Evolutionary conservation across 2,888 invertebrate genomes (phyloP), one percentile per base, ranked within the genome.

Genomic region (Trachelus tabidus): DNA sequence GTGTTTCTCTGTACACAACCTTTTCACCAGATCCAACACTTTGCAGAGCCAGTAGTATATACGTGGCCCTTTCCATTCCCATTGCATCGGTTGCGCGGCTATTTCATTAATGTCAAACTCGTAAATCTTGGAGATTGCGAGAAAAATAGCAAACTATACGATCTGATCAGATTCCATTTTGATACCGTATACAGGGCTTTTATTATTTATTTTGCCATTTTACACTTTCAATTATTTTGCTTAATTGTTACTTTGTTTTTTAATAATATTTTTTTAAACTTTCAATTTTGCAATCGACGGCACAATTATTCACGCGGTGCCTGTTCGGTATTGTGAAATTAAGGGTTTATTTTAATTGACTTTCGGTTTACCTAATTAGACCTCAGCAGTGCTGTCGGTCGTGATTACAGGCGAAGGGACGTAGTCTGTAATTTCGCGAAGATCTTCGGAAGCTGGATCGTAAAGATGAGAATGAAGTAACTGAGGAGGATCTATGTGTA

Each of bases 51-150:
- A 15, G 37, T 68, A 12, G 35, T 34, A 15, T 73, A 76, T 76
- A 75, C 76, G 76, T 23, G 23, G 9, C 56, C 56, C 23, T 56
- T 56, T 56, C 23, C 23, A 56, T 56, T 23, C 6, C 56, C 56
- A 23, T 56, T 23, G 56, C 56, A 56, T 9, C 56, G 56, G 23
- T 23, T 56, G 56, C 56, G 56, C 23, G 56, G 56, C 76, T 78
- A 78, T 78, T 79, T 79, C 76, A 76, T 79, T 77, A 76, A 77
- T 79, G 77, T 73, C 78, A 69, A 68, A 30, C 33, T 79, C 79
- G 74, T 79, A 79, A 79, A 79, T 79, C 79, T 79, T n/a, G 73
- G 76, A 76, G 79, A 79, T 75, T 76, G 35, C 76, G 79, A 73
- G 77, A 79, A 79, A 79, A 73, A 71, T 35, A 23, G 12, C 15